phyloP scores from a whole-genome alignment of 1,140 invertebrate species.

The Rhyzopertha dominica region DNA sequence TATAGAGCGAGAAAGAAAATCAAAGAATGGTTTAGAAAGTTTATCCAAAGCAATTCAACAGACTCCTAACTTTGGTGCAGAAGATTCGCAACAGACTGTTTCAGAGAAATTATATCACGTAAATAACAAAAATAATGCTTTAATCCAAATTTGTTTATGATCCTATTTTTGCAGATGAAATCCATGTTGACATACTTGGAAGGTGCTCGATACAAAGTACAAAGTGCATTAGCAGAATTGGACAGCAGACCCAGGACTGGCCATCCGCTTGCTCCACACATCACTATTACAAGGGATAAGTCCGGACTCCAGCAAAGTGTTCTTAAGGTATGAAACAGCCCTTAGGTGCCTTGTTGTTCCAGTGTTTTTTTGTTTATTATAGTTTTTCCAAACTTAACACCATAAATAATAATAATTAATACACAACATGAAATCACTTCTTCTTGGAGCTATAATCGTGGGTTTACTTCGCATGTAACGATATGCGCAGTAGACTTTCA shows the following conservation, averaged over 20 bases:
- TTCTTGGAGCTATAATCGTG: no score
- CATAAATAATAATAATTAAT: no score
- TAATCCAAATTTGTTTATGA: constrained; percentile 4
- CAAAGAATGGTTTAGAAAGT: constrained; percentile 81
- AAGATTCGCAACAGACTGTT: constrained; percentile 89
- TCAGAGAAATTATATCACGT: constrained; percentile 88
- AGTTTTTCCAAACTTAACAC: no score
- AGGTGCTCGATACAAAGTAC: constrained; percentile 82
- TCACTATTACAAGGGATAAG: constrained; percentile 82
- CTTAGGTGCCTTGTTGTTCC: no score
- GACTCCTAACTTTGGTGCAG: constrained; percentile 81
- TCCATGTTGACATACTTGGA: constrained; percentile 90
- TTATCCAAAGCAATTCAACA: constrained; percentile 85
- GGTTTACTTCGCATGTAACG: no score
- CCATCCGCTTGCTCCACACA: constrained; percentile 79
- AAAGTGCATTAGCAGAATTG: constrained; percentile 72
- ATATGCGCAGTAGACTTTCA: no score
- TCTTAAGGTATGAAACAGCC: constrained; percentile 73
- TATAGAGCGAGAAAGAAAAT: constrained; percentile 77
- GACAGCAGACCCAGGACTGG: constrained; percentile 68
- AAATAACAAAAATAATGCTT: constrained; percentile 40
- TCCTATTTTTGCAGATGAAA: constrained; percentile 70
- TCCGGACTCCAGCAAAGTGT: constrained; percentile 83
- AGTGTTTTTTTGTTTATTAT: no score
- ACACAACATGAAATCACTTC: no score